Evolutionary conservation across 1,140 invertebrate species (phyloP), one percentile per base, ranked within the genome.

Genomic region (Drosophila micromelanica): DNA sequence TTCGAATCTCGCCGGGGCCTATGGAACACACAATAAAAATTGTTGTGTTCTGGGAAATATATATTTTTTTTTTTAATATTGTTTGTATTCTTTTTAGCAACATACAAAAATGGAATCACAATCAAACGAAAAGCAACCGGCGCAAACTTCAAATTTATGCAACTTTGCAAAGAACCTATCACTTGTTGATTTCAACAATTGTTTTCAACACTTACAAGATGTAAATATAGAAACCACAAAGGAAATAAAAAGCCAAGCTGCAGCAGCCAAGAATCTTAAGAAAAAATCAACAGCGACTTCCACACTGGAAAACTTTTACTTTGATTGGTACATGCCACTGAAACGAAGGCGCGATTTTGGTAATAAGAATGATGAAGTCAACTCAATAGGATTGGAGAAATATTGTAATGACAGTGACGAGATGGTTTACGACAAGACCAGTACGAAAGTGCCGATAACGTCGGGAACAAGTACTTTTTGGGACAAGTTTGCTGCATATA

Each of bases 1-100:
- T 93, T 93, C 92, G 93, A 92, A 92, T 92, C 90, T 91, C 93
- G 91, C 92, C 93, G 93, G 93, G 91, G 93, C 92, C 93, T 73
- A 17, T 15, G 20, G 45, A 9, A 30, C 9, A 17, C 9, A 1
- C 32, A 35, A 2, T 5, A 0, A 1, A 12, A 23, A 23, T 5
- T 27, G 30, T 1, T 15, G 2, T 32, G 27, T 11, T 20, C 11
- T 12, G 3, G 9, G 4, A 12, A 11, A n/a, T n/a, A n/a, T 20
- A 37, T 23, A 15, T 2, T 7, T n/a, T 23, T 69, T 64, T 62
- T 46, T 51, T 32, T 2, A 46, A 37, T 12, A 40, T 20, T 73
- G 38, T 30, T 46, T 59, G 23, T 46, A 70, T 12, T 11, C 15
- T 13, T 37, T 12, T 45, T 46, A 38, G 11, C 12, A 9, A 7